Conservation (phyloP, 2,797 vertebrate species). For the Cuculus canorus region DNA sequence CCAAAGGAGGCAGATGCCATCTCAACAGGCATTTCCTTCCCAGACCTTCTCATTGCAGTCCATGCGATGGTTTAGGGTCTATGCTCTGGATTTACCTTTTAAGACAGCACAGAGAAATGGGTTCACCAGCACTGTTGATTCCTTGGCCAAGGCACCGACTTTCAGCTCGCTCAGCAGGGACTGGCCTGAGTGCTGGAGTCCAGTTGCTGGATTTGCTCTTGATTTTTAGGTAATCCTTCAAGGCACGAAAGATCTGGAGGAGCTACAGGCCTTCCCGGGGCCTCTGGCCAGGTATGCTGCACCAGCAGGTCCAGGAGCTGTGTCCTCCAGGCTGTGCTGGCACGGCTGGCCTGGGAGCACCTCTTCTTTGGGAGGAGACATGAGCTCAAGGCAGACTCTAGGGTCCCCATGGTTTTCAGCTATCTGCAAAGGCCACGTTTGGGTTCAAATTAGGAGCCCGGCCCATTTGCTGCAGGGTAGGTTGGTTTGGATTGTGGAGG, state of each 20-base stretch:
- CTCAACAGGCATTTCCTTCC: neutral
- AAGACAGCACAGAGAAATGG: neutral
- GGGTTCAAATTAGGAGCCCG: neutral
- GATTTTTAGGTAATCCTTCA: conserved; percentile 82
- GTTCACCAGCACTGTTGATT: neutral
- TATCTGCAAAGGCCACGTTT: neutral
- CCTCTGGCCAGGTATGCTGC: conserved; percentile 85
- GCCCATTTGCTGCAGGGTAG: neutral
- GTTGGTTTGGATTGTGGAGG: neutral
- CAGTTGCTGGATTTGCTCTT: neutral
- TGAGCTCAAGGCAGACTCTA: neutral
- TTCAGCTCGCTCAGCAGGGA: neutral
- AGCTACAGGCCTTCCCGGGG: conserved; percentile 87
- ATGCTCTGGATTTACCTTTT: neutral
- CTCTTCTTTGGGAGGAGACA: neutral
- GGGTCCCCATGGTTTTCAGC: neutral
- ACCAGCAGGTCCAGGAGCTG: neutral
- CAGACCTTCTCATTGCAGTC: neutral
- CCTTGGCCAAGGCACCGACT: neutral
- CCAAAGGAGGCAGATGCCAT: neutral
- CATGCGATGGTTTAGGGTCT: neutral
- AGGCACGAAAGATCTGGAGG: conserved; percentile 83
- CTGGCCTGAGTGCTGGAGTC: neutral
- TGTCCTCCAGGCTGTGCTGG: neutral
- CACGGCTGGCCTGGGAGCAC: neutral